Evolutionary conservation across 2,797 vertebrate species (phyloP).

Genomic region (Ceyx erithaca): DNA sequence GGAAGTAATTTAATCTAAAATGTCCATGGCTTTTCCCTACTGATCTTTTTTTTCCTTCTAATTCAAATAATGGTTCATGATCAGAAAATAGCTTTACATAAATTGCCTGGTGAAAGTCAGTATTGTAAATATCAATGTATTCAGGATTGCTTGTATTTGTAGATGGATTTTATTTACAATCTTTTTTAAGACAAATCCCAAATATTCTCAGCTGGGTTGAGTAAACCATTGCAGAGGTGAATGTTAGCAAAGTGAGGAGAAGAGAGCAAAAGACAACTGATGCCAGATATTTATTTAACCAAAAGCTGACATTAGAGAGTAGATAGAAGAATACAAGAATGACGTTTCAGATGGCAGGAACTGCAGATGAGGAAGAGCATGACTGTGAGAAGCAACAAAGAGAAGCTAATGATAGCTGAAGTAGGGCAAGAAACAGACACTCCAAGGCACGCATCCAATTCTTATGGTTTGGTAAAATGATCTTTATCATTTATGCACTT

Average conservation of each 20-base stretch:
- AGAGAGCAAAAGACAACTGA: background rate
- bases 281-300: background rate
- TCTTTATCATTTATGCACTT: constrained; percentile 15
- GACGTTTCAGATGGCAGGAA: background rate
- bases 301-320: background rate
- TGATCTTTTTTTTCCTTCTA: background rate
- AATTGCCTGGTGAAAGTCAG: background rate
- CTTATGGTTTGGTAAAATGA: constrained; percentile 1
- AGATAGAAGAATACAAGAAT: background rate
- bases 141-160: background rate
- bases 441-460: background rate
- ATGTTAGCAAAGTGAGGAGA: background rate
- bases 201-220: background rate
- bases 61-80: background rate
- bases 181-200: background rate
- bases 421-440: background rate
- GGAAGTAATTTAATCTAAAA: background rate
- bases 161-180: background rate
- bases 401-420: background rate
- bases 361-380: background rate
- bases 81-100: background rate
- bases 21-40: background rate
- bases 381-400: background rate
- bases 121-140: background rate
- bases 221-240: background rate